Percentiles rank a stretch among this genome's conserved stretches.
Conservation (phyloP, 2,888 invertebrate species). For the Melangyna quadrimaculata region DNA sequence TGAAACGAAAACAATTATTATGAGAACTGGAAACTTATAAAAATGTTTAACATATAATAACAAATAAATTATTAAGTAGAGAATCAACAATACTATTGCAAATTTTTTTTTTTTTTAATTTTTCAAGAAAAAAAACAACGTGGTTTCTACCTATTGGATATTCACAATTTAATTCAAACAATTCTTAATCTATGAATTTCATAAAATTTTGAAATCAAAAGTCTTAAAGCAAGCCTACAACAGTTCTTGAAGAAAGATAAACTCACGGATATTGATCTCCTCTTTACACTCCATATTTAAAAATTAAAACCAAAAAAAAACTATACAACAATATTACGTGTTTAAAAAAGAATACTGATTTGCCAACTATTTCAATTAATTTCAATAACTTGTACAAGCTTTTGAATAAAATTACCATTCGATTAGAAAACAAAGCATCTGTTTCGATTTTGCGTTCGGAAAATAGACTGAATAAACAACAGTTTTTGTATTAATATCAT, state of each 20-base stretch:
- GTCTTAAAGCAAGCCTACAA: too few relatives aligned
- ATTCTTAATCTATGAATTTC: not conserved
- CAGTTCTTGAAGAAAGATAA: not conserved
- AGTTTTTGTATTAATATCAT: not conserved
- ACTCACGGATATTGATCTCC: too few relatives aligned
- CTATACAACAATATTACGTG: too few relatives aligned
- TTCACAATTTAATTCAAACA: too few relatives aligned
- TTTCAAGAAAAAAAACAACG: not conserved
- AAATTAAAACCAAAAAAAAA: too few relatives aligned
- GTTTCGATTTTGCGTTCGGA: conserved; percentile 27
- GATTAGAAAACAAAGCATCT: not conserved
- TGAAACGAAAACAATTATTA: not conserved
- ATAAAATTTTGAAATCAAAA: not conserved
- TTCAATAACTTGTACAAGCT: not conserved
- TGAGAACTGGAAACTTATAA: not conserved
- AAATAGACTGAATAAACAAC: not conserved
- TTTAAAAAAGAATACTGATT: not conserved
- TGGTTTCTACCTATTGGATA: too few relatives aligned
- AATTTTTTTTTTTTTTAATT: not conserved
- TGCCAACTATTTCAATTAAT: not conserved
- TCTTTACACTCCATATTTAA: too few relatives aligned
- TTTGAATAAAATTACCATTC: not conserved
- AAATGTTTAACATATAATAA: not conserved
- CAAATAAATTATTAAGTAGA: not conserved
- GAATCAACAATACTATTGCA: too few relatives aligned